These are phyloP conservation scores for Hiodon alosoides DNA, from an alignment of 2,113 vertebrate species.

Conservation along the genomic window DNA sequence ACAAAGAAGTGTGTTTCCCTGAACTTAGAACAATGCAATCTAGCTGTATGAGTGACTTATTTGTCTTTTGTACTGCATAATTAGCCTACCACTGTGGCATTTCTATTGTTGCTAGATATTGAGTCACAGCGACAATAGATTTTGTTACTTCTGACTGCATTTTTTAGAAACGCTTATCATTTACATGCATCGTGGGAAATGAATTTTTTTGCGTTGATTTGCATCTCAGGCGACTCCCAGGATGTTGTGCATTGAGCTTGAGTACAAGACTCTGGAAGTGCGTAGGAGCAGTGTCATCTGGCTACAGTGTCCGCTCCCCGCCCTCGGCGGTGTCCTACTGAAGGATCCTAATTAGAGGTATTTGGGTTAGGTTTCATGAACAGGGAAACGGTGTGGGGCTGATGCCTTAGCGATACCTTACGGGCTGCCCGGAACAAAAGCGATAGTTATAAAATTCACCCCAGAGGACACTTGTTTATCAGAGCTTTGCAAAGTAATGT, in stretches of 20 bases:
- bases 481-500: not conserved
- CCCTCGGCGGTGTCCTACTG: not conserved
- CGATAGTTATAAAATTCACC: not conserved
- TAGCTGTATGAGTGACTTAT: not conserved
- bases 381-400: not conserved
- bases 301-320: not conserved
- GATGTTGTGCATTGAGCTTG: too few relatives aligned
- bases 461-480: not conserved
- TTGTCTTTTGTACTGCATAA: not conserved
- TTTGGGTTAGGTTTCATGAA: not conserved
- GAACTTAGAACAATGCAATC: not conserved
- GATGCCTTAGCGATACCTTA: not conserved
- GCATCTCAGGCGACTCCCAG: too few relatives aligned
- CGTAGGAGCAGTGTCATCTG: not conserved
- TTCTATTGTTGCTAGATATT: not conserved
- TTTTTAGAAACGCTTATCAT: too few relatives aligned
- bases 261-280: too few relatives aligned
- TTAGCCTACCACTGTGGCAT: not conserved
- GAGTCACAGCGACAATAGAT: too few relatives aligned
- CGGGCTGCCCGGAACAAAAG: not conserved
- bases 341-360: conserved; percentile 1
- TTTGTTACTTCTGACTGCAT: too few relatives aligned
- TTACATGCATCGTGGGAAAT: too few relatives aligned
- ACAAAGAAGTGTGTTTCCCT: not conserved
- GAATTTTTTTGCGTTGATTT: too few relatives aligned